These are phyloP conservation scores for Cervus canadensis DNA, from an alignment of 2,113 vertebrate genomes.

Conservation along the genomic window DNA sequence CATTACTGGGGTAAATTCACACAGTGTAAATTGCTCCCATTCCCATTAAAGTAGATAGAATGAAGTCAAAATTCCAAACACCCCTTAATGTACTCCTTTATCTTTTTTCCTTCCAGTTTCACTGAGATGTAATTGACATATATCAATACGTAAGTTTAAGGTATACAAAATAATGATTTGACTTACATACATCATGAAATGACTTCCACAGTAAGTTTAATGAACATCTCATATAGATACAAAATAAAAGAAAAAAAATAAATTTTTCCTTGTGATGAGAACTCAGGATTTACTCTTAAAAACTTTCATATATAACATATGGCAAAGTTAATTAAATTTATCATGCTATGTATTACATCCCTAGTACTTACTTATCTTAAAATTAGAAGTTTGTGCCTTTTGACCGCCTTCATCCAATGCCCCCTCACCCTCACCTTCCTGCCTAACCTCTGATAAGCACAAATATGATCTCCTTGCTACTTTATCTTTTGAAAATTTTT, in stretches of 20 bases:
- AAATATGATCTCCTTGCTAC: not conserved
- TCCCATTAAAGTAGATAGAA: not conserved
- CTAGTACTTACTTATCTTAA: not conserved
- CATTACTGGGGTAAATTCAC: not conserved
- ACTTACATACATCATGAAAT: not conserved
- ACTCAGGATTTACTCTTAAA: not conserved
- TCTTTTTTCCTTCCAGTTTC: not conserved
- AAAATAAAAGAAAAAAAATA: not conserved
- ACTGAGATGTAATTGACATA: not conserved
- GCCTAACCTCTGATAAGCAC: not conserved
- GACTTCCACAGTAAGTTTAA: not conserved
- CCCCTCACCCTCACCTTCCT: not conserved
- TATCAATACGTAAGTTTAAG: not conserved
- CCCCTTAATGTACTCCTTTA: not conserved
- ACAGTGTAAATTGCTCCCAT: not conserved
- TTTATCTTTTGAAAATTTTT: not conserved
- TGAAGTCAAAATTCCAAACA: not conserved
- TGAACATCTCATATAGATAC: not conserved
- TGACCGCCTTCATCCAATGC: not conserved
- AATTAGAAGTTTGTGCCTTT: not conserved
- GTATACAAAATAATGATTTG: not conserved
- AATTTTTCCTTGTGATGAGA: not conserved
- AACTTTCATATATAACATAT: not conserved
- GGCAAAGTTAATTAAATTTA: not conserved
- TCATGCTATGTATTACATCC: not conserved